Evolutionary conservation across 2,888 invertebrate species (phyloP), one percentile per base, ranked within the genome.

Genomic region (Cerceris ruficornis): DNA sequence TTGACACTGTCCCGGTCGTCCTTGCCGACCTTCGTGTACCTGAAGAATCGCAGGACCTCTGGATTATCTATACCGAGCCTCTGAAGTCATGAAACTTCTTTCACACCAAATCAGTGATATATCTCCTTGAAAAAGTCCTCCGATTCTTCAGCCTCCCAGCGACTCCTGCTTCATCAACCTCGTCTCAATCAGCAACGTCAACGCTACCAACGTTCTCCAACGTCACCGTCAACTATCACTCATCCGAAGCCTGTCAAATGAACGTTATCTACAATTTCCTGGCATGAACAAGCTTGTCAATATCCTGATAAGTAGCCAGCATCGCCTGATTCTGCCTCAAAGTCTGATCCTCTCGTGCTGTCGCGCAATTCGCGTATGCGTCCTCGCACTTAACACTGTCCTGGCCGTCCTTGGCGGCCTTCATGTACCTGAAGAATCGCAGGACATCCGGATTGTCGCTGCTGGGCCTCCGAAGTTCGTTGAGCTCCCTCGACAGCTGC

Each of bases 361-460:
- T 90, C 0, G 94, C 93, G 91, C 97, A 97, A 2, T 94, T 94
- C 85, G 93, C 94, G 90, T 96, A 96, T 0, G 94, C 93, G n/a
- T 94, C 92, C 86, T 95, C 94, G 89, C 97, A 97, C 88, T 95
- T 95, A 11, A 94, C 93, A 15, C 96, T 96, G 88, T 97, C 97
- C 89, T 97, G 97, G 0, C 97, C 97, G 80, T 97, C 95, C 91
- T 97, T 95, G 11, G 97, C 98, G 0, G 98, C 96, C 82, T 97
- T 95, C 97, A 98, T 97, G 92, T 98, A 98, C 72, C 96, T 95
- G 94, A 97, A 98, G 93, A 98, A 98, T 68, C 98, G 94, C 54
- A 98, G 93, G 75, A 98, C 97, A 87, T 97, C 97, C 0, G 97
- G 96, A 91, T 97, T 97, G 91, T 97, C 97, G 0, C 96, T 96